Conservation (phyloP, 1,140 invertebrate species). For the Contarinia nasturtii region DNA sequence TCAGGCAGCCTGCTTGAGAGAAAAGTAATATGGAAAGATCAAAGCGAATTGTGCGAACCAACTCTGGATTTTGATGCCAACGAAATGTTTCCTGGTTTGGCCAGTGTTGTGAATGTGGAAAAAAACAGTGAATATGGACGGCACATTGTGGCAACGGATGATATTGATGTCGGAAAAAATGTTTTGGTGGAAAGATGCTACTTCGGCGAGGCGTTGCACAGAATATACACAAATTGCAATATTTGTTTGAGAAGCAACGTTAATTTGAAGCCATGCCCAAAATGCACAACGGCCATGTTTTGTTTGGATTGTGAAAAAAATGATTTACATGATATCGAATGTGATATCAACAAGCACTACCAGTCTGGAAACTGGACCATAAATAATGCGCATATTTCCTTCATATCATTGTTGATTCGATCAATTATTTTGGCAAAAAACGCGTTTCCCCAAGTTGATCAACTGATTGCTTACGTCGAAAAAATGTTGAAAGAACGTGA, state of each 20-base stretch:
- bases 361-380: conserved; percentile 39
- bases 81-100: conserved; percentile 31
- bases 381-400: too few relatives aligned
- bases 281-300: conserved; percentile 42
- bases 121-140: conserved; percentile 36
- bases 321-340: conserved; percentile 41
- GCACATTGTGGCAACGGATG: conserved; percentile 37
- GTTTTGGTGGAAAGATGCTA: conserved; percentile 64
- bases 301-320: conserved; percentile 45
- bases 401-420: too few relatives aligned
- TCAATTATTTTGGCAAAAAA: conserved; percentile 33
- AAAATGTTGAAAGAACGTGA: conserved; percentile 33
- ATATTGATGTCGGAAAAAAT: conserved; percentile 52
- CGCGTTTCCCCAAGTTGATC: conserved; percentile 24
- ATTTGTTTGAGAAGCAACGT: conserved; percentile 49
- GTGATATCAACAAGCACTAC: conserved; percentile 37
- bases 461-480: conserved; percentile 24
- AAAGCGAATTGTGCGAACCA: conserved; percentile 15
- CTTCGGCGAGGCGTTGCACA: conserved; percentile 40
- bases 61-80: conserved; percentile 24
- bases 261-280: conserved; percentile 42
- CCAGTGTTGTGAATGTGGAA: conserved; percentile 33
- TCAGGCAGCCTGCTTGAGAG: conserved; percentile 25
- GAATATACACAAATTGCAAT: conserved; percentile 50
- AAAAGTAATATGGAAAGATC: conserved; percentile 13